Conservation (phyloP, 2,113 vertebrate species). For the Zingel zingel region DNA sequence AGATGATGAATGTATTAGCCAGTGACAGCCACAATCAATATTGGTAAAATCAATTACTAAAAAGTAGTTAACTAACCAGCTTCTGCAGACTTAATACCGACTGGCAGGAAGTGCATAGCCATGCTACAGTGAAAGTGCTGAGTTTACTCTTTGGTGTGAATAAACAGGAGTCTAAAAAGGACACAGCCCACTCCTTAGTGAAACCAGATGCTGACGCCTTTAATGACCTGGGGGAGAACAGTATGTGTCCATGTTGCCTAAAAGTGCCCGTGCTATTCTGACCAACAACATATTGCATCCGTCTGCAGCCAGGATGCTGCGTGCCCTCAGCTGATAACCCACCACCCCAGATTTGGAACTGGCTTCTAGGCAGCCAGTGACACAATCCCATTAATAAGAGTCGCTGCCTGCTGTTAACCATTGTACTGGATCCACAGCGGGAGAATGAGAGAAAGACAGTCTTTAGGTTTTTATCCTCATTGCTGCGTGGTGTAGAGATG, state of each 20-base stretch:
- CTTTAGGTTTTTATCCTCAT: slow-evolving; percentile 56
- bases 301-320: slow-evolving; percentile 43
- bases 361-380: slow-evolving; percentile 62
- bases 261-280: not conserved
- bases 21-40: slow-evolving; percentile 21
- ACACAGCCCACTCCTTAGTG: slow-evolving; percentile 2
- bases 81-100: not conserved
- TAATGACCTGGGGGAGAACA: not conserved
- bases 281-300: slow-evolving; percentile 48
- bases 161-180: slow-evolving; percentile 21
- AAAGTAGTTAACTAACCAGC: slow-evolving; percentile 14
- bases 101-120: not conserved
- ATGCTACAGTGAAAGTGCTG: not conserved
- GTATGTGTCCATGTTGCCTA: not conserved
- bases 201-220: slow-evolving; percentile 55
- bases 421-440: slow-evolving; percentile 57
- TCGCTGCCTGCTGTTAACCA: slow-evolving; percentile 59
- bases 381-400: slow-evolving; percentile 76
- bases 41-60: not conserved
- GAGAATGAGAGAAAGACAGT: slow-evolving; percentile 55
- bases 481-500: slow-evolving; percentile 37
- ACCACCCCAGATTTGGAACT: slow-evolving; percentile 68
- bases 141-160: slow-evolving; percentile 6
- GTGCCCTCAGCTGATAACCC: slow-evolving; percentile 62
- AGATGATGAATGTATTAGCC: not conserved